These are phyloP conservation scores for Eumerus sabulonum DNA, from an alignment of 2,888 invertebrate genomes.

Conservation along the genomic window DNA sequence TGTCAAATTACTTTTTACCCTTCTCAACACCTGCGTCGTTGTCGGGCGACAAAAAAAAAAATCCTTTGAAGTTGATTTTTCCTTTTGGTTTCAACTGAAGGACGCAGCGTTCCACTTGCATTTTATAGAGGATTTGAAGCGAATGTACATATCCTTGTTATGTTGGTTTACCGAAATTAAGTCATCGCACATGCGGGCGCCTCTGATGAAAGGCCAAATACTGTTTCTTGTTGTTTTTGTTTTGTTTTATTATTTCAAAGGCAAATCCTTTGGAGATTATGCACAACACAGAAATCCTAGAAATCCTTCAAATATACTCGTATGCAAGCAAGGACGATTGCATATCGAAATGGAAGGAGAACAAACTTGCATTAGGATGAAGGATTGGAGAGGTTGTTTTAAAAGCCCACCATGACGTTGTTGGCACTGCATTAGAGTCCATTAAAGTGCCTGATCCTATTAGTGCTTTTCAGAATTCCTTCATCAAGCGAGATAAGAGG, in stretches of 20 bases:
- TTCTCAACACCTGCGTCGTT: slow-evolving; percentile 28
- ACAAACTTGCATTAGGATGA: too few relatives aligned
- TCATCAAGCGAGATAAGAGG: too few relatives aligned
- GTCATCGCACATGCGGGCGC: slow-evolving; percentile 31
- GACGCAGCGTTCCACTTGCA: slow-evolving; percentile 17
- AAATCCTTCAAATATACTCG: slow-evolving; percentile 57
- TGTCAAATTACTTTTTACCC: slow-evolving; percentile 10
- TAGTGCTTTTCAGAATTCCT: slow-evolving; percentile 7
- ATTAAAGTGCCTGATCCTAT: slow-evolving; percentile 66
- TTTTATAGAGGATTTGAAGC: not conserved
- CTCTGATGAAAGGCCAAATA: slow-evolving; percentile 13
- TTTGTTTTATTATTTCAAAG: slow-evolving; percentile 11
- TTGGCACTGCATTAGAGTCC: slow-evolving; percentile 56
- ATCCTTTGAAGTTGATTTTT: slow-evolving; percentile 58
- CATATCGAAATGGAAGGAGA: not conserved
- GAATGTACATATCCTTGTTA: slow-evolving; percentile 13
- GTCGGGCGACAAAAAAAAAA: slow-evolving; percentile 16
- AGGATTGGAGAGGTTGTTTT: slow-evolving; percentile 26
- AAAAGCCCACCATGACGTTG: slow-evolving; percentile 50
- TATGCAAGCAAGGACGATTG: not conserved
- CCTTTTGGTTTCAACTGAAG: slow-evolving; percentile 7
- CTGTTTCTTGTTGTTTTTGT: not conserved
- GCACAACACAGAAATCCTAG: slow-evolving; percentile 51
- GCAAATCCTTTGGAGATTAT: slow-evolving; percentile 43
- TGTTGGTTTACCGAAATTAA: slow-evolving; percentile 61